phyloP scores from a whole-genome alignment of 2,797 vertebrate species.

The Lates japonicus region DNA sequence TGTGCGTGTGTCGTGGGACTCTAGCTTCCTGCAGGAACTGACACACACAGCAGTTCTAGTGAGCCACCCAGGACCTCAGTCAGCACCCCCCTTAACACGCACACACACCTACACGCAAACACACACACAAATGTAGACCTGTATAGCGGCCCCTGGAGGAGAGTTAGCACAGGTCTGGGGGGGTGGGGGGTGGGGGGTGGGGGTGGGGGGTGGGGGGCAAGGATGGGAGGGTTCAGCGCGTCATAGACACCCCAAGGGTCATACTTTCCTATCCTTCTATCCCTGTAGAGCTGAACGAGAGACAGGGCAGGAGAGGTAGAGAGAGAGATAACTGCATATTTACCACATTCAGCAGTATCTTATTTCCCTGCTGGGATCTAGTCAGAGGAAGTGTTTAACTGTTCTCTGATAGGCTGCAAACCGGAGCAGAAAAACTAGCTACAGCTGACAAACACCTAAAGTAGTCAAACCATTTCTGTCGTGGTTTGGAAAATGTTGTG shows the following conservation, averaged over 20 bases:
- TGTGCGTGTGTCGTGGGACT: slow-evolving; percentile 76
- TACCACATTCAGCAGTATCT: slow-evolving; percentile 83
- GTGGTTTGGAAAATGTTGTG: slow-evolving; percentile 10
- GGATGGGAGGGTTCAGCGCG: slow-evolving; percentile 66
- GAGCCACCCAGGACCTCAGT: slow-evolving; percentile 88
- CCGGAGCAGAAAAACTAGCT: slow-evolving; percentile 62
- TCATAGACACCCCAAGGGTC: slow-evolving; percentile 78
- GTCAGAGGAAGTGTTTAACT: slow-evolving; percentile 78
- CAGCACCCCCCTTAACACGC: slow-evolving; percentile 82
- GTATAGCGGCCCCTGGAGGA: slow-evolving; percentile 72
- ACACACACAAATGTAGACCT: slow-evolving; percentile 38
- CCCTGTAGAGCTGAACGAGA: slow-evolving; percentile 74
- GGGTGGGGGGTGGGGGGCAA: too few species aligned
- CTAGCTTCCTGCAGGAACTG: slow-evolving; percentile 86
- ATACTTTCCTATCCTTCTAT: slow-evolving; percentile 79
- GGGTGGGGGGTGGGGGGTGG: slow-evolving; percentile 13
- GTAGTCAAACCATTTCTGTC: slow-evolving; percentile 15
- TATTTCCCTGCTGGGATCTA: slow-evolving; percentile 74
- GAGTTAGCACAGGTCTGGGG: slow-evolving; percentile 75
- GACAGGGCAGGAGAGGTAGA: slow-evolving; percentile 55
- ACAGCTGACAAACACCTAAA: slow-evolving; percentile 66
- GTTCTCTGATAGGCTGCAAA: slow-evolving; percentile 73
- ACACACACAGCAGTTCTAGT: slow-evolving; percentile 87
- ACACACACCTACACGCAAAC: slow-evolving; percentile 37
- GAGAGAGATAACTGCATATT: slow-evolving; percentile 76